phyloP scores from a whole-genome alignment of 2,797 vertebrate species.

The Tympanoctomys barrerae region DNA sequence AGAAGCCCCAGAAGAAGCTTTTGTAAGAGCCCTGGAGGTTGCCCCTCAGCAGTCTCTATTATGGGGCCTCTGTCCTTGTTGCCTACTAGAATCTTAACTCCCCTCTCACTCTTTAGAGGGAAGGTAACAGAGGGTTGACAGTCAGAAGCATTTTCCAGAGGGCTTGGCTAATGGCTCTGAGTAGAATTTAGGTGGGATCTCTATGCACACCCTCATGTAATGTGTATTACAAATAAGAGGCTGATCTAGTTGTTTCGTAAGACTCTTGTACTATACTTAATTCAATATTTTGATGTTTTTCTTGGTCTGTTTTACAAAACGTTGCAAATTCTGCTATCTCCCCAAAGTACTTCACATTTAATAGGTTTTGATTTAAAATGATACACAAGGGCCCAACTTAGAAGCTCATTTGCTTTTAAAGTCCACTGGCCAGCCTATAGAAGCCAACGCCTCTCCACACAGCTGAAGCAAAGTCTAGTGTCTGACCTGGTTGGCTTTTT shows the following conservation, averaged over 20 bases:
- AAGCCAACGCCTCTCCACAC: background rate
- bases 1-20: background rate
- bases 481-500: background rate
- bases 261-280: conserved; percentile 74
- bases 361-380: conserved; percentile 56
- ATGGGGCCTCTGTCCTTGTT: background rate
- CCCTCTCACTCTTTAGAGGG: background rate
- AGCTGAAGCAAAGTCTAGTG: background rate
- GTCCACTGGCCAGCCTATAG: background rate
- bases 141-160: background rate
- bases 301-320: conserved; percentile 75
- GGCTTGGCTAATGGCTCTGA: background rate
- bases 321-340: conserved; percentile 62
- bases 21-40: background rate
- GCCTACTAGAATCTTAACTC: background rate
- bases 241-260: conserved; percentile 78
- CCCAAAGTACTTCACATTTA: conserved; percentile 51
- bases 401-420: conserved; percentile 43
- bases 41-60: background rate
- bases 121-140: background rate
- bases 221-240: conserved; percentile 70
- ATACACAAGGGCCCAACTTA: conserved; percentile 28
- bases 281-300: conserved; percentile 85
- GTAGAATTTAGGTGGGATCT: background rate
- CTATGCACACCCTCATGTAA: conserved; percentile 66